phyloP scores from a whole-genome alignment of 1,140 invertebrate species.

The Heterodera carotae region DNA sequence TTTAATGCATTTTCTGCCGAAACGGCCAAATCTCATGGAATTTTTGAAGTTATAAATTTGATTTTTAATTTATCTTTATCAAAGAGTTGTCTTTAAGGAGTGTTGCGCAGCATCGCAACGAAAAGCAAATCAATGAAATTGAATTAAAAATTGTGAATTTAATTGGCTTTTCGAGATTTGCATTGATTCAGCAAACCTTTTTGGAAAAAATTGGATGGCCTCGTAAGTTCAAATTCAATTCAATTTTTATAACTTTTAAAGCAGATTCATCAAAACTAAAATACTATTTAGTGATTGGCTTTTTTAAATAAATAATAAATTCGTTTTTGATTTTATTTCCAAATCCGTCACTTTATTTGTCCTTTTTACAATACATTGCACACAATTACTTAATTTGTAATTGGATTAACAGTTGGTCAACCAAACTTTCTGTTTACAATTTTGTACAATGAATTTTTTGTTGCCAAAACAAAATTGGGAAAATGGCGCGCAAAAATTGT shows the following conservation, averaged over 20 bases:
- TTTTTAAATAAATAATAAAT: too few species aligned
- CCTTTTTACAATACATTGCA: too few species aligned
- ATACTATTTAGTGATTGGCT: too few species aligned
- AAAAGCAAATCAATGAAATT: not conserved
- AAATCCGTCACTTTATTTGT: too few species aligned
- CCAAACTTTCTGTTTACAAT: not conserved
- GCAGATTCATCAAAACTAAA: not conserved
- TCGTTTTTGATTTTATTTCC: too few species aligned
- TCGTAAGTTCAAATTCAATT: not conserved
- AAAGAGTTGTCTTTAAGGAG: not conserved
- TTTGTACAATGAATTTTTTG: not conserved
- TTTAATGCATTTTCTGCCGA: not conserved
- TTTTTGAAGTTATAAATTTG: slow-evolving; percentile 1
- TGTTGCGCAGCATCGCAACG: not conserved
- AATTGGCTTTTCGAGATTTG: not conserved
- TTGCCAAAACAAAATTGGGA: not conserved
- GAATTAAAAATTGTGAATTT: not conserved
- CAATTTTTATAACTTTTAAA: not conserved
- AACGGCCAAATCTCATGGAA: not conserved
- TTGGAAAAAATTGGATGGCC: not conserved
- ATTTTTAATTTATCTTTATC: too few species aligned
- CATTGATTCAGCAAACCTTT: not conserved
- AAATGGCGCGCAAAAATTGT: not conserved
- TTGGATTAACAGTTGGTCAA: not conserved
- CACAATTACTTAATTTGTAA: not conserved